Evolutionary conservation across 2,888 invertebrate genomes (phyloP).

Genomic region (Dioctria linearis): DNA sequence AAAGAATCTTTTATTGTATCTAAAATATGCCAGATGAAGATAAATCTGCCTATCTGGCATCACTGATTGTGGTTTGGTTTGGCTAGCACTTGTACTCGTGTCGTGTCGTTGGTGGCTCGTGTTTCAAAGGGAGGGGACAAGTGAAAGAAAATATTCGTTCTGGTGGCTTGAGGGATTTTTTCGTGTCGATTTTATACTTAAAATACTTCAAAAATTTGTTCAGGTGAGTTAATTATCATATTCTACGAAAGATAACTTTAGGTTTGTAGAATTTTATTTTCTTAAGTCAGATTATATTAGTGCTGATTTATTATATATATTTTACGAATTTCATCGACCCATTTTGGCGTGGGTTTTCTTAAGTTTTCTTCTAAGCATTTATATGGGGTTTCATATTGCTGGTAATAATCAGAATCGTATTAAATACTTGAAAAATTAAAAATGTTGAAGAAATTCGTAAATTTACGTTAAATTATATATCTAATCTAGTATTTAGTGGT

Average conservation of each 20-base stretch:
- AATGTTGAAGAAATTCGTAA: constrained; percentile 45
- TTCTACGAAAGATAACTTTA: constrained; percentile 64
- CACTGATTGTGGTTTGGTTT: constrained; percentile 75
- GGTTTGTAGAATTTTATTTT: constrained; percentile 62
- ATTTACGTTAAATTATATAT: constrained; percentile 5
- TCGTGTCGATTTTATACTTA: constrained; percentile 63
- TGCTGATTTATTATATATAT: constrained; percentile 67
- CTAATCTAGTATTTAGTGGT: constrained; percentile 5
- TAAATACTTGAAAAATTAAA: constrained; percentile 13
- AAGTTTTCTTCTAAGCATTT: constrained; percentile 56
- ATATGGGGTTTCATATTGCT: constrained; percentile 53
- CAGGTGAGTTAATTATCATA: constrained; percentile 66
- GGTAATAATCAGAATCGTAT: neutral
- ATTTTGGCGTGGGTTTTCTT: constrained; percentile 63
- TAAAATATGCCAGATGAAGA: too few relatives aligned
- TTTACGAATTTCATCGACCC: constrained; percentile 65
- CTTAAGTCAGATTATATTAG: constrained; percentile 60
- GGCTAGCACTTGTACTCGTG: neutral
- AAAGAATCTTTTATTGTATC: too few relatives aligned
- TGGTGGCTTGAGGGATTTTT: constrained; percentile 57
- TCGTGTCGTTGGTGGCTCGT: too few relatives aligned
- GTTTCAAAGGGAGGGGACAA: too few relatives aligned
- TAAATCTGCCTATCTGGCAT: constrained; percentile 62
- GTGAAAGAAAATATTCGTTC: constrained; percentile 53
- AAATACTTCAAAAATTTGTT: constrained; percentile 64